Base-by-base conservation (phyloP, 1,140 invertebrate species). In the Trichoplusia ni region DNA sequence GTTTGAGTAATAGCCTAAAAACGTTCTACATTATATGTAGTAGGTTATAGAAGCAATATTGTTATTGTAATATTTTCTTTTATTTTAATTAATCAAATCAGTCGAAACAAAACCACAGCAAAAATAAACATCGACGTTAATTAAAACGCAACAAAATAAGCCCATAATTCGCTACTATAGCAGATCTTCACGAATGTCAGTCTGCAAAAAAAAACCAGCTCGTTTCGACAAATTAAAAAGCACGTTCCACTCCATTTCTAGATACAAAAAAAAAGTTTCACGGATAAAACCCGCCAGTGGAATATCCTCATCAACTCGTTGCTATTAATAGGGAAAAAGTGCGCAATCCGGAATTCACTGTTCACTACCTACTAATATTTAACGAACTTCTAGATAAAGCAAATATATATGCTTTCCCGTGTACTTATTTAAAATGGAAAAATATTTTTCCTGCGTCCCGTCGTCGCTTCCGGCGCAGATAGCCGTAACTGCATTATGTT, bases 371-470 rank as follows among this genome's bases (percentile, higher is more conserved):
- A 75, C 81, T 81, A 81, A 82, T 84, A 86, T 84, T 84, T 84
- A 86, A 84, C 80, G 71, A 79, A 82, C 73, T 76, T 31, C 71
- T 59, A 84, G 84, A 84, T 86, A 86, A 83, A 81, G 81, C 71
- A 73, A 80, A 86, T 84, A 84, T 83, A 86, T 83, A 75, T 73
- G 77, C 70, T 77, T 77, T 80, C 79, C 81, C 81, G 77, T 77
- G 68, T 78, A 82, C 83, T 84, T 86, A 82, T 86, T 86, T 84
- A 77, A 84, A 84, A 86, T 82, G 77, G 81, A 79, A 83, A 84
- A 84, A 83, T 80, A 80, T 83, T 84, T 86, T 83, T 78, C 79
- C 79, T 67, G 74, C 80, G 72, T 70, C 66, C 67, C 59, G 31
- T 59, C 59, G 40, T 51, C 71, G 64, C 35, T 40, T 64, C 53